Evolutionary conservation across 2,113 vertebrate genomes (phyloP), one percentile per base, ranked within the genome.

Genomic region (Verasper variegatus): DNA sequence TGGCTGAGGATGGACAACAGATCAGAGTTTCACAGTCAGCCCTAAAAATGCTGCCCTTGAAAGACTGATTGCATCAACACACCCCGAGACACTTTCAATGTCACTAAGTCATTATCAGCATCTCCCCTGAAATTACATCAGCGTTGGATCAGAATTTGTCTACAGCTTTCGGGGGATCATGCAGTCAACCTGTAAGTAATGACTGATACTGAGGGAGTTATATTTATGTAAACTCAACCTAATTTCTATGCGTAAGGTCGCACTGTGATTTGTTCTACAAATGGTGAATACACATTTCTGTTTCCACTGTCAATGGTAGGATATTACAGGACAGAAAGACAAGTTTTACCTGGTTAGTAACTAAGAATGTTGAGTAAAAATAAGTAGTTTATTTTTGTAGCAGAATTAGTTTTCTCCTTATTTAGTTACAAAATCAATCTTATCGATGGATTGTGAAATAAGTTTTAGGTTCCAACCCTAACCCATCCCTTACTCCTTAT

Each of bases 81-180:
- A 40, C 56, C 42, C 35, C 31, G 45, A 70, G n/a, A 61, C 58
- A 40, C 24, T 26, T 62, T 55, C 4, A 1, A 17, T 72, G 31
- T 27, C 2, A 49, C 80, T 65, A 78, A 80, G 6, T 51, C 21
- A 78, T 80, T 84, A 68, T 31, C 40, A 18, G 12, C 17, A 23
- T 57, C 37, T 64, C n/a, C 27, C 27, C 54, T 37, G 47, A 74
- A 62, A 71, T 68, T n/a, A 67, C 56, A 74, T 74, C 55, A 73
- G 54, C n/a, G 40, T 45, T 76, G 58, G 37, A 74, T 77, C n/a
- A 27, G 21, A 69, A 57, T 62, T 58, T 55, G 21, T 80, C 21
- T 69, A 56, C 52, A 58, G 54, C 71, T 37, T 9, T 4, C 59
- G 56, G 37, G 47, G 65, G 62, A 76, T 14, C 24, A 56, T n/a